Conservation (phyloP, 2,113 vertebrate species). For the Antechinus stuartii region DNA sequence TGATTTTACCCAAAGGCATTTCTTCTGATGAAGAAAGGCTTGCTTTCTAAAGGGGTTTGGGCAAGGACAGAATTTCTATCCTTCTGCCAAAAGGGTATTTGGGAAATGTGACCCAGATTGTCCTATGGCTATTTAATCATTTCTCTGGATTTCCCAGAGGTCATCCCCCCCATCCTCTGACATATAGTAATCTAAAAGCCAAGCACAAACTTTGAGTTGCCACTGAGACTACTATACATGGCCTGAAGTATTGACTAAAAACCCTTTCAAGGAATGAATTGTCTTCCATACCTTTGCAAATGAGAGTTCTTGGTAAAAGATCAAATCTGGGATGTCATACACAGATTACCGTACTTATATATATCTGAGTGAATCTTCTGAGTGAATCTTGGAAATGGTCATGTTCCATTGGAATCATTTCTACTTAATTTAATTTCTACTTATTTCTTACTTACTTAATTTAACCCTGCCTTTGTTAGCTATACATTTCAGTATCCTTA, state of each 20-base stretch:
- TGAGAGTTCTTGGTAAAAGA: neutral
- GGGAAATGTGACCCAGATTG: neutral
- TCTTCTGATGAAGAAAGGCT: neutral
- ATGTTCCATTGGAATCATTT: neutral
- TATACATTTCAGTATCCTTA: neutral
- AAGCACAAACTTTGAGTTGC: neutral
- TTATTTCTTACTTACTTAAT: neutral
- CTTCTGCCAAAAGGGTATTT: neutral
- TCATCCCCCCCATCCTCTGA: neutral
- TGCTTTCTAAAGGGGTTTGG: neutral
- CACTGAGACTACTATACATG: neutral
- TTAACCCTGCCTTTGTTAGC: neutral
- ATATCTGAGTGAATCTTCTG: neutral
- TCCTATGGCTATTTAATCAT: neutral
- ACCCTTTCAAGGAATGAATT: neutral
- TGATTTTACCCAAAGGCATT: neutral
- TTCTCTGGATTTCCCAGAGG: neutral
- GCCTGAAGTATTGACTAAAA: neutral
- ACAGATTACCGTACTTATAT: neutral
- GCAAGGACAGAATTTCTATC: neutral
- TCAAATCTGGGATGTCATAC: neutral
- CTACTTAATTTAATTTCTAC: neutral
- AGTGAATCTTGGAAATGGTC: neutral
- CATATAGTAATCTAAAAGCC: neutral
- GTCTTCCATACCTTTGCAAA: neutral